Percentiles rank a stretch among this genome's conserved stretches.
Evolutionary conservation across 2,113 vertebrate species (phyloP).

Genomic region (Coreoperca whiteheadi): DNA sequence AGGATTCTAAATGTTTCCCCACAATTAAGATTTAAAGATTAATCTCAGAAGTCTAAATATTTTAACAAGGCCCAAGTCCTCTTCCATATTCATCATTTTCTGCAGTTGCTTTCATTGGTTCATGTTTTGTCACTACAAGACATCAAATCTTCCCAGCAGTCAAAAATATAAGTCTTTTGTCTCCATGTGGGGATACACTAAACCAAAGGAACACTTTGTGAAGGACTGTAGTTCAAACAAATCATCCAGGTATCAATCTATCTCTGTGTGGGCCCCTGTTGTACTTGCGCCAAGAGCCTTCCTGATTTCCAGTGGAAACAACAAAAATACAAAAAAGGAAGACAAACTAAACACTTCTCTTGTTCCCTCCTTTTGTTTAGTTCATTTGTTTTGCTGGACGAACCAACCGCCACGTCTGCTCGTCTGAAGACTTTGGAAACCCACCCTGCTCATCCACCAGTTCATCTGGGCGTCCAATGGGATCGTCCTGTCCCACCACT

Average conservation of each 20-base stretch:
- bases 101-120: not conserved
- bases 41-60: not conserved
- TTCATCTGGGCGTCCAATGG: not conserved
- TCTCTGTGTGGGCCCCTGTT: conserved; percentile 6
- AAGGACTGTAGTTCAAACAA: conserved; percentile 39
- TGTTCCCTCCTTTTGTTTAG: conserved; percentile 4
- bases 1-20: not conserved
- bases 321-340: conserved; percentile 56
- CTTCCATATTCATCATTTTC: not conserved
- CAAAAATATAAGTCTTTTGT: not conserved
- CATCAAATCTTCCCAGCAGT: conserved; percentile 23
- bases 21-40: not conserved
- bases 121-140: conserved; percentile 5
- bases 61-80: not conserved
- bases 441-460: not conserved
- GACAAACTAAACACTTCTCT: conserved; percentile 27
- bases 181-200: conserved; percentile 5
- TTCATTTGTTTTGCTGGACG: conserved; percentile 25
- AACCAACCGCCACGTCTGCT: conserved; percentile 38
- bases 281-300: conserved; percentile 3
- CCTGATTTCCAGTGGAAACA: conserved; percentile 43
- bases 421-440: not conserved
- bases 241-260: not conserved
- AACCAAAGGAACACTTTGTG: conserved; percentile 67
- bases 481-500: not conserved